phyloP scores from a whole-genome alignment of 2,113 vertebrate species.

The Talpa occidentalis region DNA sequence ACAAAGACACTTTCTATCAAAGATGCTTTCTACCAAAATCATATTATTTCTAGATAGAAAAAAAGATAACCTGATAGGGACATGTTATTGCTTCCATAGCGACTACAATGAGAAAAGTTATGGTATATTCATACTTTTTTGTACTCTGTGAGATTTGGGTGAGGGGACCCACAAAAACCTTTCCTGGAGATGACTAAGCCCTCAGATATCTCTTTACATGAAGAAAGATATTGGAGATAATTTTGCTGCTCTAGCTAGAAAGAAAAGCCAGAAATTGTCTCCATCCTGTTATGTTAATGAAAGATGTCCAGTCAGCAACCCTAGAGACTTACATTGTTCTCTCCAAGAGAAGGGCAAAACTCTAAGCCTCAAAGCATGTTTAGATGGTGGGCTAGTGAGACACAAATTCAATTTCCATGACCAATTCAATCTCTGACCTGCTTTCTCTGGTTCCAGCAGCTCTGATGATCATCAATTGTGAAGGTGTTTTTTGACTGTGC shows the following conservation, averaged over 20 bases:
- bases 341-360: neutral
- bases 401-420: constrained; percentile 28
- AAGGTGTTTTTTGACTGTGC: neutral
- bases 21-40: neutral
- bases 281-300: neutral
- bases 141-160: neutral
- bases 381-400: neutral
- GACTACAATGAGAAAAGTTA: neutral
- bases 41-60: neutral
- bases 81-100: neutral
- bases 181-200: neutral
- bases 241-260: neutral
- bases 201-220: neutral
- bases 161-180: neutral
- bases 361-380: neutral
- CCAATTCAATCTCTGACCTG: constrained; percentile 4
- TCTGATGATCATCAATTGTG: neutral
- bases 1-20: neutral
- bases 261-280: neutral
- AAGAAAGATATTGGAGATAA: neutral
- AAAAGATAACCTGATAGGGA: neutral
- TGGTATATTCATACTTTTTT: neutral
- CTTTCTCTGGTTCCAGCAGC: neutral
- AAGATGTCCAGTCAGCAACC: neutral
- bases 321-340: neutral